Conservation (phyloP, 2,888 invertebrate species). For the Proisotoma minuta region DNA sequence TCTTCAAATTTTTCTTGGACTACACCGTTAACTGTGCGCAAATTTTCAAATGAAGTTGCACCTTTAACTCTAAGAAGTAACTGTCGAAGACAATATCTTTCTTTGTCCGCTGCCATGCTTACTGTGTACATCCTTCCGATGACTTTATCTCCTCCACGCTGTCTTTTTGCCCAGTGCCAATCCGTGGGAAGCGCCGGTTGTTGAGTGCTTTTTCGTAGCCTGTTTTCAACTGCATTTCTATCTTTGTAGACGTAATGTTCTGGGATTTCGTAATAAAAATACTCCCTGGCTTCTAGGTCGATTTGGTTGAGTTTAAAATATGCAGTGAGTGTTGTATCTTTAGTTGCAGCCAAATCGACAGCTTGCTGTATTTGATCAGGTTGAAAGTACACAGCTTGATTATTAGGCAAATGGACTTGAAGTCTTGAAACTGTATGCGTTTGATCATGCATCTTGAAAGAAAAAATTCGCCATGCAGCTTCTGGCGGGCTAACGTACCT, state of each 20-base stretch:
- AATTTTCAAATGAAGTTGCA: constrained; percentile 47
- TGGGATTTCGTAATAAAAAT: constrained; percentile 42
- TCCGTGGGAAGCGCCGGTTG: too few species aligned
- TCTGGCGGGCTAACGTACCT: constrained; percentile 49
- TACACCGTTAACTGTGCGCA: constrained; percentile 22
- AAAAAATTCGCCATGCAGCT: constrained; percentile 48
- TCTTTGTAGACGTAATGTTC: constrained; percentile 22
- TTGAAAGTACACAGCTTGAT: constrained; percentile 40
- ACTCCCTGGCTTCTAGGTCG: constrained; percentile 23
- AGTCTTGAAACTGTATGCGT: constrained; percentile 49
- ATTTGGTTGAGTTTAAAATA: constrained; percentile 45
- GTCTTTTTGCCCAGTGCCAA: background rate
- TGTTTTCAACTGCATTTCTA: too few species aligned
- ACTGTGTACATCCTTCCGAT: constrained; percentile 8
- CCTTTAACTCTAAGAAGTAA: constrained; percentile 46
- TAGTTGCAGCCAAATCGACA: constrained; percentile 19
- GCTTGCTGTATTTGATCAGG: constrained; percentile 33
- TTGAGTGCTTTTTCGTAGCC: too few species aligned
- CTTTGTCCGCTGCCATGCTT: constrained; percentile 37
- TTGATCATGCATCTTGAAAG: constrained; percentile 47
- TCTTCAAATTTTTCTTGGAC: background rate
- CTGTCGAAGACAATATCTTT: constrained; percentile 47
- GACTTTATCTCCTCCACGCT: background rate
- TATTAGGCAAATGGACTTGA: constrained; percentile 49
- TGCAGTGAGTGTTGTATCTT: constrained; percentile 40